These are phyloP conservation scores for Catharus minimus DNA, from an alignment of 2,113 vertebrate genomes.

Conservation along the genomic window DNA sequence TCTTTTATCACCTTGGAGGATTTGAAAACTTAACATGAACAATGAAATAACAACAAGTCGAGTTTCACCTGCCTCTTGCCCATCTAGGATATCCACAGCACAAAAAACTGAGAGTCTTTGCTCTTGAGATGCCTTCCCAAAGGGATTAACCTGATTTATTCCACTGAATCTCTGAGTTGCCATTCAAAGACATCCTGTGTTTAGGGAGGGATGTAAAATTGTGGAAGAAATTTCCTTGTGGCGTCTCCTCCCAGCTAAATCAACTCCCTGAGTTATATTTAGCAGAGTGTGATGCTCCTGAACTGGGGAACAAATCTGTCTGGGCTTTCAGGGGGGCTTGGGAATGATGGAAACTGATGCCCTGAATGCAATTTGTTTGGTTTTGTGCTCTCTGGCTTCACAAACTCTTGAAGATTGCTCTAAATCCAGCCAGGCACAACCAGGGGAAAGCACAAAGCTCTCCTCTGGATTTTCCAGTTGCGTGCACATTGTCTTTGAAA, in stretches of 20 bases:
- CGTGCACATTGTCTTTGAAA: not conserved
- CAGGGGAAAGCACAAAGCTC: not conserved
- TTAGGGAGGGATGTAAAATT: not conserved
- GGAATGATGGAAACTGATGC: not conserved
- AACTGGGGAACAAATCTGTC: not conserved
- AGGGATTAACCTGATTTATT: not conserved
- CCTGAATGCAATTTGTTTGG: not conserved
- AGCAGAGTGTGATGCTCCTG: not conserved
- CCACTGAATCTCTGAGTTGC: not conserved
- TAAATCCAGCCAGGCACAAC: not conserved
- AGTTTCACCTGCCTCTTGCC: not conserved
- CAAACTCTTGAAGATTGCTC: not conserved
- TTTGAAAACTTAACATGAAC: not conserved
- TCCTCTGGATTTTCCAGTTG: not conserved
- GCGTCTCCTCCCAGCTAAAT: not conserved
- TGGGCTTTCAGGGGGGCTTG: not conserved
- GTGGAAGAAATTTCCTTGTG: not conserved
- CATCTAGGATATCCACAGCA: accelerated
- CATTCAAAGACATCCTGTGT: not conserved
- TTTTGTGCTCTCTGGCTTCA: not conserved
- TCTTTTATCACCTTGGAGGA: not conserved
- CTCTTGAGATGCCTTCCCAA: not conserved
- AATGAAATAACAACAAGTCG: not conserved
- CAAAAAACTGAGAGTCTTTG: not conserved
- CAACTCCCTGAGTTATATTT: not conserved